Evolutionary conservation across 2,888 invertebrate genomes (phyloP), one percentile per base, ranked within the genome.

Genomic region (Conops quadrifasciatus): DNA sequence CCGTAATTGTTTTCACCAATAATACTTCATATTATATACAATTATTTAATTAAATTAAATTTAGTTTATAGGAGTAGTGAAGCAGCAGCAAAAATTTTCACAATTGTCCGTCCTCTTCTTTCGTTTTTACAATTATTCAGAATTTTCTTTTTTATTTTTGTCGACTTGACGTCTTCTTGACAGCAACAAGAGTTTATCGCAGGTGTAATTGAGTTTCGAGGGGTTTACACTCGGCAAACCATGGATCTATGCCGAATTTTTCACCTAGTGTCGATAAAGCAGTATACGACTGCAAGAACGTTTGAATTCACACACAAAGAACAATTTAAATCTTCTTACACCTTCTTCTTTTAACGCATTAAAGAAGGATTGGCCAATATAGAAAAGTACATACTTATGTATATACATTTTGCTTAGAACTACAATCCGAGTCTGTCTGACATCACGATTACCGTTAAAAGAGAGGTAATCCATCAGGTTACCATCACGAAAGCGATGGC

Each of bases 21-120:
- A 49, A 0, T n/a, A 24, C 1, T 49, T 47, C 24, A 47, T 47
- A 49, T n/a, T 45, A n/a, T 24, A 49, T 73, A 70, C 69, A 70
- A 76, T 76, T 76, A 75, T 74, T 76, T 73, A 76, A 74, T 77
- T 74, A 75, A 74, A 73, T 65, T 59, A 75, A 74, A 73, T 65
- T 59, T 21, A 73, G 53, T 69, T 62, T 73, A 64, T 65, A 67
- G 70, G 70, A 49, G 73, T 68, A 71, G 70, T 68, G 9, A 36
- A 36, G 36, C 36, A 36, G 36, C 36, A 36, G 65, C 67, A 71
- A 62, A 49, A 59, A 78, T 75, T 74, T 75, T 73, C 73, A 73
- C 72, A 71, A 60, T 69, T 75, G 71, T 73, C 74, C 68, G 68
- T 59, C 30, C 36, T 43, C 59, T 72, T 66, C 56, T 53, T 72